A percentile compares a stretch with the other conserved stretches of the same genome.
Conservation (phyloP, 2,888 invertebrate genomes). For the Xanthia togata region DNA sequence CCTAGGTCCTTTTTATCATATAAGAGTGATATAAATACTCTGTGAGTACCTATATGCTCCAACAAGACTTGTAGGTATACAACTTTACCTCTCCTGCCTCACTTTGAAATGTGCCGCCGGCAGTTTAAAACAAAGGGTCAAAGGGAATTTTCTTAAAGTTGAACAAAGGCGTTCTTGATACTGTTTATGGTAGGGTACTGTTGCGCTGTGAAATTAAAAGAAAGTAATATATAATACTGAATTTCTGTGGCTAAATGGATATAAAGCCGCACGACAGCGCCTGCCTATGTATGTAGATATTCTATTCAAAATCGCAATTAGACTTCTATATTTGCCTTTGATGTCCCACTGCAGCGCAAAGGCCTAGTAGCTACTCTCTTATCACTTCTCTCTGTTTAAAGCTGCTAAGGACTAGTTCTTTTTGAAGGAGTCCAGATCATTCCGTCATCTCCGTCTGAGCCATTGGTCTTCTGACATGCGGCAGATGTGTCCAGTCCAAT, state of each 20-base stretch:
- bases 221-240: background rate
- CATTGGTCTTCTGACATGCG: too few relatives aligned
- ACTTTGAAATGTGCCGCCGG: constrained; percentile 19
- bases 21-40: background rate
- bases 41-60: background rate
- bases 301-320: background rate
- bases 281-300: background rate
- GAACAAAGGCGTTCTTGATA: constrained; percentile 26
- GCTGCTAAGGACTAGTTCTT: too few relatives aligned
- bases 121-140: constrained; percentile 21
- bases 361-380: too few relatives aligned
- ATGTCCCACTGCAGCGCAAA: too few relatives aligned
- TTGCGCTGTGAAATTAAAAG: constrained; percentile 1
- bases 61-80: background rate
- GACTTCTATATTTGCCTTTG: too few relatives aligned
- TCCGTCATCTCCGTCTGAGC: too few relatives aligned
- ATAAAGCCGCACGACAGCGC: background rate
- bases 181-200: constrained; percentile 7
- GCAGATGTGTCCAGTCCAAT: too few relatives aligned
- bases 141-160: constrained; percentile 32
- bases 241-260: background rate
- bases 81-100: constrained; percentile 9
- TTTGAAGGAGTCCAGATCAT: too few relatives aligned
- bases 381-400: too few relatives aligned
- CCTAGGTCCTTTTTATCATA: background rate